Evolutionary conservation across 2,888 invertebrate species (phyloP), one percentile per base, ranked within the genome.

Genomic region (Sarcophaga carnaria): DNA sequence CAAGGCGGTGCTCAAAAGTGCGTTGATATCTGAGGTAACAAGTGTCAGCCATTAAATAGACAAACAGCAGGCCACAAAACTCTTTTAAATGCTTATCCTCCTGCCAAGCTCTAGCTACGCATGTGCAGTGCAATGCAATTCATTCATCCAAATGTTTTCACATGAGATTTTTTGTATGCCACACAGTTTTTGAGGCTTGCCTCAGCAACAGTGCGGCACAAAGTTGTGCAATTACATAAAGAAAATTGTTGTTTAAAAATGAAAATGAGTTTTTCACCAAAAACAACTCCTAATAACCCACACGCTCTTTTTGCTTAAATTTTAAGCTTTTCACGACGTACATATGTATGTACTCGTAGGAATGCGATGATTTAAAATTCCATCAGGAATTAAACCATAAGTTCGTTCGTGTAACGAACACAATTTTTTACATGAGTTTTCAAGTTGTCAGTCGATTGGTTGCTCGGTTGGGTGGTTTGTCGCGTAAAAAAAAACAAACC

Each of bases 21-120:
- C 78, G 70, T 75, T 79, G 66, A 79, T 79, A 75, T 76, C 72
- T 87, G 72, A 76, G 76, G 84, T 84, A 87, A 87, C 87, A 87
- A 87, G 87, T 87, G 87, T 67, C 81, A 70, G 75, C 54, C 14
- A 49, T 49, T 54, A 69, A 25, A 59, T 67, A 74, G 25, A 6
- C 62, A 76, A 62, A 49, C 59, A 25, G 64, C 59, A 25, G 64
- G 62, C n/a, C 70, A 76, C 8, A 54, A 54, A 14, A 49, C 37
- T 59, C 71, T 71, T 66, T 59, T 37, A 74, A 78, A 72, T 60
- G n/a, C 17, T 72, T 72, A 83, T 72, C 54, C 54, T 72, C 54
- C 54, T 17, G 17, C 54, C 54, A 8, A 37, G 54, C 14, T 54
- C 54, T 54, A 4, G 54, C 12, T 54, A 54, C 54, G 54, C 54